Base-by-base conservation (phyloP, 2,888 invertebrate species). In the Chorisops tibialis region DNA sequence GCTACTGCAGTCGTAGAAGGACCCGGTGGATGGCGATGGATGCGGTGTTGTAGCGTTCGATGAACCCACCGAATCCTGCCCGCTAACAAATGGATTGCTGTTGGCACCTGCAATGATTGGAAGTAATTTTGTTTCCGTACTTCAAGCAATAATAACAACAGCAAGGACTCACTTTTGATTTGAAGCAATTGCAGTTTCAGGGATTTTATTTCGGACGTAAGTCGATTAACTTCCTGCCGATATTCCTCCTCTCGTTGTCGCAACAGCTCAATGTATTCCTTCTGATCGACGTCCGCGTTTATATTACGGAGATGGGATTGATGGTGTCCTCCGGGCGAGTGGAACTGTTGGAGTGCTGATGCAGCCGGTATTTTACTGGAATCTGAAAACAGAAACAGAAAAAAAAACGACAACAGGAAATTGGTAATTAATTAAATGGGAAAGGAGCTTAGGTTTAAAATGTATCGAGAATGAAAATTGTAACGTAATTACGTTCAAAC, bases 201-300 rank as follows among this genome's bases (percentile, higher is more conserved):
- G 11, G 81, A 79, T 63, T 82, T 80, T 70, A 86, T 85, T 74
- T 86, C 85, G 11, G 83, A 81, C 21, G 83, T 84, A 37, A 86
- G 79, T 59, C 84, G 79, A 62, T 83, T 82, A 37, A 86, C 82
- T 75, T 85, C 84, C 62, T 81, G 80, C 47, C 81, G 76, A 67
- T 82, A 83, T 71, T 84, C 84, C 68, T 85, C 84, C 70, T 85
- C 85, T 5, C 84, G 74, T 67, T 84, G 83, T 67, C 82, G 83
- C 58, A 84, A 69, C 16, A 83, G 75, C 67, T 79, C 80, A 47
- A 80, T 80, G 69, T 81, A 80, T 49, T 79, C 79, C 59, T 79
- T 70, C 50, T 71, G 69, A 47, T 70, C 68, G 22, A 67, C 66
- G 49, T 70, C 67, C 1, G 67, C 63, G 60, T 68, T 69, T 41